Evolutionary conservation across 2,888 invertebrate genomes (phyloP).

Genomic region (Drosophila falleni): DNA sequence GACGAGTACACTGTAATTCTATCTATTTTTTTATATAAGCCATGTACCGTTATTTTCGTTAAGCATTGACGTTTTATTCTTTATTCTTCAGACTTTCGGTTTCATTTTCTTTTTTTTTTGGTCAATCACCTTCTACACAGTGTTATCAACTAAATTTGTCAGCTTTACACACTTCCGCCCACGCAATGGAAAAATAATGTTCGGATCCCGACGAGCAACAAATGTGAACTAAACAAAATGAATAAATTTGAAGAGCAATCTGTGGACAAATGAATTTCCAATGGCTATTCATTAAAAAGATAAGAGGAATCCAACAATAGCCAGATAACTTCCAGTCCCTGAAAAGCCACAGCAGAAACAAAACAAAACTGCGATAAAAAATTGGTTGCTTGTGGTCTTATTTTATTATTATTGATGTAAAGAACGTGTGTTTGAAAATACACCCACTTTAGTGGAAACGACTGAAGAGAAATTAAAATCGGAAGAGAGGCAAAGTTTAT

Average conservation of each 20-base stretch:
- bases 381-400: constrained; percentile 33
- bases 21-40: background rate
- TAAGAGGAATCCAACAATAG: constrained; percentile 26
- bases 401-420: constrained; percentile 1
- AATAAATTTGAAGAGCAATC: constrained; percentile 47
- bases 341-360: constrained; percentile 47
- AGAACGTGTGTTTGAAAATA: constrained; percentile 47
- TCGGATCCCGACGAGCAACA: constrained; percentile 54
- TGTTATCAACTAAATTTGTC: constrained; percentile 56
- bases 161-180: constrained; percentile 64
- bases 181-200: constrained; percentile 40
- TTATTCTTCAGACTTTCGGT: no score
- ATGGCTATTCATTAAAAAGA: constrained; percentile 47
- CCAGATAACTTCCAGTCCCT: constrained; percentile 41
- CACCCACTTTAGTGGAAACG: constrained; percentile 59
- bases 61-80: no score
- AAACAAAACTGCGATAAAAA: constrained; percentile 49
- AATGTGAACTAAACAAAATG: constrained; percentile 60
- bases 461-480: constrained; percentile 6
- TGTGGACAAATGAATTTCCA: constrained; percentile 47
- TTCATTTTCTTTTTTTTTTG: background rate
- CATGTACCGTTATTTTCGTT: background rate
- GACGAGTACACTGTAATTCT: background rate
- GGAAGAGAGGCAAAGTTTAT: background rate
- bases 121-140: constrained; percentile 28